Evolutionary conservation across 2,113 vertebrate species (phyloP).

Genomic region (Cyanoderma ruficeps): DNA sequence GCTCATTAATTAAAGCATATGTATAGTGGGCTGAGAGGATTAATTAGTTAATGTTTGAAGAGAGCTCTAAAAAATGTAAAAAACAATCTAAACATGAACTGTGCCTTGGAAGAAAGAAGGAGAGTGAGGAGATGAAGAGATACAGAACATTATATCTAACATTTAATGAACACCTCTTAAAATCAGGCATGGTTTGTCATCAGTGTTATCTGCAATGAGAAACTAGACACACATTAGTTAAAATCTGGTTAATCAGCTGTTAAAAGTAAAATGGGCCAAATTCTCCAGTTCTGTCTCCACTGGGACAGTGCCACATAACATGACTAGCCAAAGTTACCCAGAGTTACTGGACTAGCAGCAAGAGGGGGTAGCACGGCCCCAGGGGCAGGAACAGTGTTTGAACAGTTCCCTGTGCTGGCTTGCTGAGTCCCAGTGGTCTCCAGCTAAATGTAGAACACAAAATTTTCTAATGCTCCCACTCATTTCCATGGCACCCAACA

Average conservation of each 20-base stretch:
- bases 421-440: neutral
- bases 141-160: neutral
- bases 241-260: neutral
- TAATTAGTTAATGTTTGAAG: slow-evolving; percentile 39
- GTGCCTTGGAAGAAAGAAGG: neutral
- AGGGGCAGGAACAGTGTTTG: neutral
- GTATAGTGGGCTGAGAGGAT: slow-evolving; percentile 16
- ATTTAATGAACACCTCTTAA: neutral
- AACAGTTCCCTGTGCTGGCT: neutral
- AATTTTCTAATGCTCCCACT: neutral
- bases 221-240: neutral
- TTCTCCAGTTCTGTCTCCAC: neutral
- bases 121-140: neutral
- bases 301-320: neutral
- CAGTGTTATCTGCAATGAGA: neutral
- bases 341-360: neutral
- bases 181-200: neutral
- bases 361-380: neutral
- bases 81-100: neutral
- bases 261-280: neutral
- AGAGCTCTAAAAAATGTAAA: slow-evolving; percentile 19
- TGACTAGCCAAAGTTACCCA: neutral
- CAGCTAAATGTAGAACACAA: neutral
- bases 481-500: neutral
- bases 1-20: slow-evolving; percentile 61